These are phyloP conservation scores for Volucella bombylans DNA, from an alignment of 2,888 invertebrate genomes.

Conservation along the genomic window DNA sequence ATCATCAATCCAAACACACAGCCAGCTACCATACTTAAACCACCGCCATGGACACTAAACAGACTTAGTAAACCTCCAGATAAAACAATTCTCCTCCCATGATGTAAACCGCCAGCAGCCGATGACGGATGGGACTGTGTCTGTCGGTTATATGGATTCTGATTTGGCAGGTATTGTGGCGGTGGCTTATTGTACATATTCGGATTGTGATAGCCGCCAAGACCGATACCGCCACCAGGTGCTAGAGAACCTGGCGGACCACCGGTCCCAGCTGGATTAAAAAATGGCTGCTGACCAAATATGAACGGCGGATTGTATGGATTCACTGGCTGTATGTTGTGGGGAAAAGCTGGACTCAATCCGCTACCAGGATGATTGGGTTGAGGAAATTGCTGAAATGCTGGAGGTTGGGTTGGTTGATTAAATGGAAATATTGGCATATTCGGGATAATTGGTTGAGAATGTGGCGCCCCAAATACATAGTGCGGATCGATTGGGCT, in stretches of 20 bases:
- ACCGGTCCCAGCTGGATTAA: conserved; percentile 80
- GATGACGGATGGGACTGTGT: conserved; percentile 81
- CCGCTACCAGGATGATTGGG: conserved; percentile 82
- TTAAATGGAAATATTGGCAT: conserved; percentile 82
- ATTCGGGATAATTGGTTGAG: conserved; percentile 80
- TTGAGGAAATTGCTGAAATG: conserved; percentile 82
- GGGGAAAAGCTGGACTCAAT: conserved; percentile 81
- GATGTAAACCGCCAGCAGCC: conserved; percentile 72
- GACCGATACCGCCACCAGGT: conserved; percentile 76
- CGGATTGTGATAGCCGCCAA: conserved; percentile 80
- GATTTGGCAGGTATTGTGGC: conserved; percentile 81
- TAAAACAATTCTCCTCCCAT: conserved; percentile 61
- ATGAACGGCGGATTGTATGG: conserved; percentile 82
- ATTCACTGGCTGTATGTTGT: conserved; percentile 81
- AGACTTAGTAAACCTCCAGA: conserved; percentile 54
- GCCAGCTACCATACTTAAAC: conserved; percentile 66
- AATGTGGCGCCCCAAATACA: conserved; percentile 81
- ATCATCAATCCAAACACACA: conserved; percentile 60
- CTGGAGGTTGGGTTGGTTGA: conserved; percentile 80
- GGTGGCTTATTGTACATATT: conserved; percentile 82
- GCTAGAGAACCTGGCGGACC: conserved; percentile 80
- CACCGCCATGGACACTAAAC: conserved; percentile 58
- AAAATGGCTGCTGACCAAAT: conserved; percentile 81
- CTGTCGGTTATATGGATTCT: conserved; percentile 81
- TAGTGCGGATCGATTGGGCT: conserved; percentile 81